These are phyloP conservation scores for Oryzias melastigma DNA, from an alignment of 2,113 vertebrate species.

Conservation along the genomic window DNA sequence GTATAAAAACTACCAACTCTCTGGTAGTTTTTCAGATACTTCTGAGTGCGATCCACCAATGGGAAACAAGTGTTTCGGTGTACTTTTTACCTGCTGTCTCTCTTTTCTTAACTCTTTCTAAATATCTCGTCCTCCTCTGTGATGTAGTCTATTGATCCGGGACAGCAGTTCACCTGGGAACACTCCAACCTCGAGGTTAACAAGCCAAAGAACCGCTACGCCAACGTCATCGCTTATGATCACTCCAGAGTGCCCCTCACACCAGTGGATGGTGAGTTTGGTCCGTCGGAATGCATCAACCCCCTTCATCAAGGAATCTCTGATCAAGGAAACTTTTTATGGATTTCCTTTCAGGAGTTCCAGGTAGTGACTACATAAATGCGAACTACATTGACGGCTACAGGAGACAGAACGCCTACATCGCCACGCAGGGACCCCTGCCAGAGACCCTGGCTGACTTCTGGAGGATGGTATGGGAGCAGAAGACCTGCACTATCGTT, in stretches of 20 bases:
- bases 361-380: constrained; percentile 95
- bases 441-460: constrained; percentile 94
- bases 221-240: constrained; percentile 95
- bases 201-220: constrained; percentile 97
- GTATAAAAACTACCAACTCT: too few relatives aligned
- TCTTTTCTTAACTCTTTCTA: neutral
- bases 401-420: constrained; percentile 97
- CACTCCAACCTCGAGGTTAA: constrained; percentile 97
- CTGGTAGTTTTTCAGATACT: too few relatives aligned
- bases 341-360: constrained; percentile 76
- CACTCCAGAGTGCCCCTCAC: constrained; percentile 93
- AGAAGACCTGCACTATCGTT: constrained; percentile 89
- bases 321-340: neutral
- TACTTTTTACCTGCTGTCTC: neutral
- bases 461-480: constrained; percentile 99
- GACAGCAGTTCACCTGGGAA: constrained; percentile 98
- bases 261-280: constrained; percentile 86
- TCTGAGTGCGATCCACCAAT: too few relatives aligned
- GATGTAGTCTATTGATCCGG: constrained; percentile 88
- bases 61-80: too few relatives aligned
- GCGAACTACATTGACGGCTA: constrained; percentile 96
- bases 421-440: constrained; percentile 92
- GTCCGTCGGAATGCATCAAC: too few relatives aligned
- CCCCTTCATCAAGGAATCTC: too few relatives aligned
- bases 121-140: neutral